Evolutionary conservation across 2,888 invertebrate species (phyloP).

Genomic region (Celastrina argiolus): DNA sequence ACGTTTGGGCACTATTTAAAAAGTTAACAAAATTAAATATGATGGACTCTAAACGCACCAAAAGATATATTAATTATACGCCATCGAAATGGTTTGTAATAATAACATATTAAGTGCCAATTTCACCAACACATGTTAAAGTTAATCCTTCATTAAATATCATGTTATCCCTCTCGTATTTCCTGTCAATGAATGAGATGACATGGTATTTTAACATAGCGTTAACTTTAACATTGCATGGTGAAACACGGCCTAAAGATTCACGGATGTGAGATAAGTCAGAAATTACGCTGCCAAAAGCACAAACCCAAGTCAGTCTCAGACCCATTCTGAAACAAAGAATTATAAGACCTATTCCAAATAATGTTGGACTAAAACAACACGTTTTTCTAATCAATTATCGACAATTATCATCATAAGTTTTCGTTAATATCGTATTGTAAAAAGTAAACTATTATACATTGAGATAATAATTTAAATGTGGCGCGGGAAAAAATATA

Average conservation of each 20-base stretch:
- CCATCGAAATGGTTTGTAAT: neutral
- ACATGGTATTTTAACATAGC: too few species aligned
- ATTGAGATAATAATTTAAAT: neutral
- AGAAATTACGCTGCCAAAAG: neutral
- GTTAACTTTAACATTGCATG: too few species aligned
- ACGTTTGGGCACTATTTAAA: too few species aligned
- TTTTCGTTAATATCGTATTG: neutral
- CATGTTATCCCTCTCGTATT: too few species aligned
- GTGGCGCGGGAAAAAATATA: slow-evolving; percentile 18
- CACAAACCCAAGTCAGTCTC: neutral
- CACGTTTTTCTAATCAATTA: neutral
- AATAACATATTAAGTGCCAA: too few species aligned
- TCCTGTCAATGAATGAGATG: too few species aligned
- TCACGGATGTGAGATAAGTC: neutral
- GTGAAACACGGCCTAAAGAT: too few species aligned
- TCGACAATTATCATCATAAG: neutral
- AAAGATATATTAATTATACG: too few species aligned
- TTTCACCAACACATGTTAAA: too few species aligned
- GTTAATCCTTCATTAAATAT: too few species aligned
- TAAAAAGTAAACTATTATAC: neutral
- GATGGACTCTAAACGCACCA: too few species aligned
- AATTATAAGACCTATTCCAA: neutral
- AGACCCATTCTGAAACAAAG: neutral
- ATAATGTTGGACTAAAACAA: neutral
- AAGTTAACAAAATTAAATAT: too few species aligned